Evolutionary conservation across 1,140 invertebrate genomes (phyloP), one percentile per base, ranked within the genome.

Genomic region (Drosophila hydei): DNA sequence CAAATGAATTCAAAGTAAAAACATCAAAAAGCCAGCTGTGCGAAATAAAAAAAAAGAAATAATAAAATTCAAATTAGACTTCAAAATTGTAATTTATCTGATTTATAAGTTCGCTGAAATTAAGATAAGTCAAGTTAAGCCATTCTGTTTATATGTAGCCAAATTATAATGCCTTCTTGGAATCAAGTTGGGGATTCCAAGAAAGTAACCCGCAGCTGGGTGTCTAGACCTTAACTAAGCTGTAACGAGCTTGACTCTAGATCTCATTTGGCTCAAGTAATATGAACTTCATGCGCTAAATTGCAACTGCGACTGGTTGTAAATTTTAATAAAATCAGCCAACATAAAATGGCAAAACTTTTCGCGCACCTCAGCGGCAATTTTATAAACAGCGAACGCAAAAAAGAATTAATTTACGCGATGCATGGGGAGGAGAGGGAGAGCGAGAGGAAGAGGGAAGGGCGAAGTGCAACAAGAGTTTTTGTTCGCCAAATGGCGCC

Each of bases 281-380:
- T 33, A 9, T 7, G 30, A 65, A 45, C 43, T 56, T 64, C 27
- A n/a, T 64, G 48, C 48, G 36, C 36, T 40, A 69, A 73, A 62
- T 69, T 69, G 51, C 36, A 59, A 56, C 64, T 36, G 36, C 54
- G 40, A 21, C 50, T 60, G 64, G 38, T 54, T 68, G 63, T 73
- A 69, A 73, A 73, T 73, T 69, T 73, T 73, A 69, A 58, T 73
- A 73, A 73, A 73, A 73, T 69, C 64, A 50, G 56, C 42, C 70
- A 72, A 73, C 70, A 68, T 48, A 68, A 68, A 72, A 72, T 68
- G 70, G 55, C 54, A 72, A 72, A 73, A 73, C 18, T 73, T 73
- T 55, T 51, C n/a, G 38, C 38, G 56, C 48, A 48, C 48, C 71
- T 52, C 64, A 61, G 40, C 63, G 64, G 64, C 64, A 52, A 69